Evolutionary conservation across 2,888 invertebrate species (phyloP).

Genomic region (Drosophila pseudotakahashii): DNA sequence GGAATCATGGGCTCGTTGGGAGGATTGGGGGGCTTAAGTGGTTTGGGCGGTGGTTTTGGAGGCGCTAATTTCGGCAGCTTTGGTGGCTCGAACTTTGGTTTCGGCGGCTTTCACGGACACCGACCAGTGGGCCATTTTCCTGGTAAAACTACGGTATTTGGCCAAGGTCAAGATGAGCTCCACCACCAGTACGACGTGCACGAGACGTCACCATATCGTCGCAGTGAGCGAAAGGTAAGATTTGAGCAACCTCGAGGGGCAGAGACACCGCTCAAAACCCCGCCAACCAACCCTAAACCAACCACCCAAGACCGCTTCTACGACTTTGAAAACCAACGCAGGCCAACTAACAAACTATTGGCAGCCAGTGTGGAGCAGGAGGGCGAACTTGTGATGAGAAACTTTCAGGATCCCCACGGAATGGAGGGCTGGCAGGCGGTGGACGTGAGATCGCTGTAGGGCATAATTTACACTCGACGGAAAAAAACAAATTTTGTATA

Average conservation of each 20-base stretch:
- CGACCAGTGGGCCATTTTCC: constrained; percentile 73
- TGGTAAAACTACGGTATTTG: constrained; percentile 71
- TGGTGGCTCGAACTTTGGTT: constrained; percentile 38
- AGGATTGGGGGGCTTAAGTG: constrained; percentile 61
- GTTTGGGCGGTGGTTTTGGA: constrained; percentile 47
- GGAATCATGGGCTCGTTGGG: constrained; percentile 81
- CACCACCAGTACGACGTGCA: constrained; percentile 72
- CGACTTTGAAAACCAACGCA: constrained; percentile 80
- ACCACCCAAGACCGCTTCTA: constrained; percentile 80
- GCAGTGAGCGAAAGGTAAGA: constrained; percentile 78
- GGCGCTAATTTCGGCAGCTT: constrained; percentile 48
- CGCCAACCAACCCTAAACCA: constrained; percentile 16
- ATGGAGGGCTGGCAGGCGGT: constrained; percentile 77
- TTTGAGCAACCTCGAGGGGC: constrained; percentile 77
- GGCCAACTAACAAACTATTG: constrained; percentile 63
- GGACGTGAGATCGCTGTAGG: constrained; percentile 62
- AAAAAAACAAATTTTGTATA: not conserved
- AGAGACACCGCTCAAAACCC: constrained; percentile 1
- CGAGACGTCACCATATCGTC: constrained; percentile 74
- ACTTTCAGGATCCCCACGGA: constrained; percentile 54
- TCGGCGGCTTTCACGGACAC: constrained; percentile 37
- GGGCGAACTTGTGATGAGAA: constrained; percentile 45
- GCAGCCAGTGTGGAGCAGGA: constrained; percentile 45
- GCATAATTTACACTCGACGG: not conserved
- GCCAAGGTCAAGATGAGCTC: constrained; percentile 70